Percentiles rank a stretch among this genome's conserved stretches.
phyloP scores from a whole-genome alignment of 2,888 invertebrate species.

The Xylocampa areola region DNA sequence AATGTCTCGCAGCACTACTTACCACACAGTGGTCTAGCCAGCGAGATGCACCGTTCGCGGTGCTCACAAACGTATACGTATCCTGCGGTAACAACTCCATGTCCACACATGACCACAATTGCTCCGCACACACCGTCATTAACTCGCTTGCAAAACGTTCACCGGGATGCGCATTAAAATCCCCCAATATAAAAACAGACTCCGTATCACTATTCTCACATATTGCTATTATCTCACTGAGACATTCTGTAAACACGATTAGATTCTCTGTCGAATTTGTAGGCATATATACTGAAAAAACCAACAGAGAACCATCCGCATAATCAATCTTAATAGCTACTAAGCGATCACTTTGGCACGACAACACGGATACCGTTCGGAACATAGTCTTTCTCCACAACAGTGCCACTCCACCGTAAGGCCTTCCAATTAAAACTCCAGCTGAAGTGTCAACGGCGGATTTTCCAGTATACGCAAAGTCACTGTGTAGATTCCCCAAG shows the following conservation, averaged over 20 bases:
- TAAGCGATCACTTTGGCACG: neutral
- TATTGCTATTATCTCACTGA: neutral
- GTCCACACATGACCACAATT: too few relatives aligned
- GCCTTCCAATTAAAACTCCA: neutral
- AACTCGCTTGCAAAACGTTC: too few relatives aligned
- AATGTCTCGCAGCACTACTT: too few relatives aligned
- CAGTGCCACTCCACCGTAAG: neutral
- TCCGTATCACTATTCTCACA: neutral
- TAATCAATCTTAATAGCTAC: neutral
- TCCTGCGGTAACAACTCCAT: too few relatives aligned
- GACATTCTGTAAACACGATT: neutral
- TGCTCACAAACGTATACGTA: too few relatives aligned
- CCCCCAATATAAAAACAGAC: neutral
- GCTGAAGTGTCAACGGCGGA: neutral
- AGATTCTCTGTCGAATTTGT: neutral
- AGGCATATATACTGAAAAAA: neutral
- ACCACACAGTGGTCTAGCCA: too few relatives aligned
- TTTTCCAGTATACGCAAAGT: neutral
- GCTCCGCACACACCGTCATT: too few relatives aligned
- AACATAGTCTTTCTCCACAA: neutral
- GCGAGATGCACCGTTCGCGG: too few relatives aligned
- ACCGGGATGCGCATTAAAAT: too few relatives aligned
- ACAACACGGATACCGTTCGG: neutral
- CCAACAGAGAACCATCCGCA: neutral
- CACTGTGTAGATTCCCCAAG: neutral